Conservation (phyloP, 2,888 invertebrate genomes). For the Polydrusus tereticollis region DNA sequence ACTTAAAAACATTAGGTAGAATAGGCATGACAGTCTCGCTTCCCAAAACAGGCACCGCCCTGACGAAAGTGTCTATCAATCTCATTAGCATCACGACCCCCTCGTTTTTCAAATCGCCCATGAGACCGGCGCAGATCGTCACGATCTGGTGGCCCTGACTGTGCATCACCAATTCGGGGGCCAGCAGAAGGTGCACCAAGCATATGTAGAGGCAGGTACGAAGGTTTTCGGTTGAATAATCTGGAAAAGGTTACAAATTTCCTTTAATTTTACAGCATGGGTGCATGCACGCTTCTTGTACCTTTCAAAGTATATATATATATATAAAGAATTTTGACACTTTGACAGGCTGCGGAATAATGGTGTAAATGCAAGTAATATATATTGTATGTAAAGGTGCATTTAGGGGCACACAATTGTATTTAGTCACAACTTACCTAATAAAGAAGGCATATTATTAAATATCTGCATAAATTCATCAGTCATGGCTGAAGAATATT, state of each 20-base stretch:
- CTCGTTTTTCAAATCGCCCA: constrained; percentile 83
- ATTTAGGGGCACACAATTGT: no score
- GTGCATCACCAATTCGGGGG: constrained; percentile 82
- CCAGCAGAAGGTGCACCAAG: constrained; percentile 84
- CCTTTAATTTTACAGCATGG: no score
- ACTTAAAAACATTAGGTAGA: constrained; percentile 74
- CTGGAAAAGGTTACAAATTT: constrained; percentile 66
- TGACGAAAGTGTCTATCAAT: constrained; percentile 82
- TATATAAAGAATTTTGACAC: no score
- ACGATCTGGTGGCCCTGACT: constrained; percentile 80
- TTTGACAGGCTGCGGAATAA: no score
- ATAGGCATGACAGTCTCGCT: constrained; percentile 78
- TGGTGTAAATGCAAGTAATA: no score
- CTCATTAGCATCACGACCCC: constrained; percentile 81
- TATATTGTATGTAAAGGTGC: no score
- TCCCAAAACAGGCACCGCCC: constrained; percentile 80
- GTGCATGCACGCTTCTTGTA: no score
- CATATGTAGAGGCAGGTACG: constrained; percentile 84
- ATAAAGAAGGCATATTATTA: constrained; percentile 79
- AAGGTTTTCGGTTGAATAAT: constrained; percentile 86
- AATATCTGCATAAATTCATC: constrained; percentile 80
- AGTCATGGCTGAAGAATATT: constrained; percentile 78
- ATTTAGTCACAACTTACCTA: constrained; percentile 71
- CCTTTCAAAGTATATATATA: no score
- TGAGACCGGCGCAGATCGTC: constrained; percentile 77